Evolutionary conservation across 1,140 invertebrate species (phyloP).

Genomic region (Zaprionus africanus): DNA sequence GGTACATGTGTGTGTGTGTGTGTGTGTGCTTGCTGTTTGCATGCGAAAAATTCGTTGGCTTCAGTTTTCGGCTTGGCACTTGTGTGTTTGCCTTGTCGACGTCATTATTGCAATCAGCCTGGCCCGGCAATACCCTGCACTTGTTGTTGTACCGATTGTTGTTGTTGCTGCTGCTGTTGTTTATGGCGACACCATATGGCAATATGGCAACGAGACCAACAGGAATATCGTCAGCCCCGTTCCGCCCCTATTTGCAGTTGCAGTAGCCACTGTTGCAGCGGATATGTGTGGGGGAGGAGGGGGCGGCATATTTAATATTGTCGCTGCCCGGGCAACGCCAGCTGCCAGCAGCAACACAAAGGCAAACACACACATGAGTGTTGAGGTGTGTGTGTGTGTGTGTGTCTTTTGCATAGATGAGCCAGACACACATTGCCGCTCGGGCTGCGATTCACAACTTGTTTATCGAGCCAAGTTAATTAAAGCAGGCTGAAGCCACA

Average conservation of each 20-base stretch:
- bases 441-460: neutral
- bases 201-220: constrained; percentile 33
- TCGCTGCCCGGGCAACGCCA: constrained; percentile 41
- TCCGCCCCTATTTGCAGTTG: no score
- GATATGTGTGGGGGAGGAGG: no score
- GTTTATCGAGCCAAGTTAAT: constrained; percentile 11
- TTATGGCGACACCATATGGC: constrained; percentile 34
- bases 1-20: constrained; percentile 11
- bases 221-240: no score
- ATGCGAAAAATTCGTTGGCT: constrained; percentile 38
- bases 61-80: constrained; percentile 25
- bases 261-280: no score
- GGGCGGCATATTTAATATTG: constrained; percentile 44
- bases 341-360: constrained; percentile 21
- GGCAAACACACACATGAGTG: constrained; percentile 8
- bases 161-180: constrained; percentile 32
- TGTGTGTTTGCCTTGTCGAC: constrained; percentile 29
- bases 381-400: neutral
- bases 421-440: neutral
- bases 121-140: constrained; percentile 13
- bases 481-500: neutral
- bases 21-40: constrained; percentile 42
- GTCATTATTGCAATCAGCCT: constrained; percentile 46
- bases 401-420: constrained; percentile 7
- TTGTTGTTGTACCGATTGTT: constrained; percentile 18